Evolutionary conservation across 2,797 vertebrate genomes (phyloP).

Genomic region (Gambelia wislizenii): DNA sequence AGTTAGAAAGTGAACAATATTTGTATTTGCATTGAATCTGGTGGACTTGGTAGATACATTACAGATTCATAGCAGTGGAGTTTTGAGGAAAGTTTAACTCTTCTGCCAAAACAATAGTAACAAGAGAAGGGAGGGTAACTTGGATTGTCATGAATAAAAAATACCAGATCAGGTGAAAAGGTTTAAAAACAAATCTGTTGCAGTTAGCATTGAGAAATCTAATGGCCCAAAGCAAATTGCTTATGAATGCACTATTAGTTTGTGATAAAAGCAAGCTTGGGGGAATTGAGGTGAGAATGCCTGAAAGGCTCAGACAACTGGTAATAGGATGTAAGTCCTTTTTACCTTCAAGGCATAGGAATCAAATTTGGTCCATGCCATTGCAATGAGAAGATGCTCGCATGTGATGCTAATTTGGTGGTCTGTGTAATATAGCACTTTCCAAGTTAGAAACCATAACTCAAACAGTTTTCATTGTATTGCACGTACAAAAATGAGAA

Average conservation of each 20-base stretch:
- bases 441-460: constrained; percentile 43
- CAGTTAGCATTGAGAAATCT: constrained; percentile 52
- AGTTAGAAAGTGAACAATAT: constrained; percentile 39
- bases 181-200: constrained; percentile 42
- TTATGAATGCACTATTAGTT: constrained; percentile 68
- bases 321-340: constrained; percentile 60
- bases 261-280: constrained; percentile 65
- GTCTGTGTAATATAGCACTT: constrained; percentile 56
- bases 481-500: background rate
- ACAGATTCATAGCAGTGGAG: constrained; percentile 35
- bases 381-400: constrained; percentile 37
- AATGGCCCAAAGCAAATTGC: constrained; percentile 71
- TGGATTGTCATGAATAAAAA: constrained; percentile 63
- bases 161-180: constrained; percentile 62
- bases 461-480: constrained; percentile 33
- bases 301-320: constrained; percentile 54
- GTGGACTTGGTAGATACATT: constrained; percentile 33
- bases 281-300: constrained; percentile 37
- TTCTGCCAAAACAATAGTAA: constrained; percentile 41
- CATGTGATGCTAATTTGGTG: constrained; percentile 55
- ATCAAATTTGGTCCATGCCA: constrained; percentile 35
- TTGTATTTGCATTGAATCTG: constrained; percentile 22
- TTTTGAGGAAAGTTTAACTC: constrained; percentile 42
- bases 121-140: constrained; percentile 29
- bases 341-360: constrained; percentile 47